A percentile compares a stretch with the other conserved stretches of the same genome.
Evolutionary conservation across 2,113 vertebrate genomes (phyloP).

Genomic region (Aegithalos caudatus): DNA sequence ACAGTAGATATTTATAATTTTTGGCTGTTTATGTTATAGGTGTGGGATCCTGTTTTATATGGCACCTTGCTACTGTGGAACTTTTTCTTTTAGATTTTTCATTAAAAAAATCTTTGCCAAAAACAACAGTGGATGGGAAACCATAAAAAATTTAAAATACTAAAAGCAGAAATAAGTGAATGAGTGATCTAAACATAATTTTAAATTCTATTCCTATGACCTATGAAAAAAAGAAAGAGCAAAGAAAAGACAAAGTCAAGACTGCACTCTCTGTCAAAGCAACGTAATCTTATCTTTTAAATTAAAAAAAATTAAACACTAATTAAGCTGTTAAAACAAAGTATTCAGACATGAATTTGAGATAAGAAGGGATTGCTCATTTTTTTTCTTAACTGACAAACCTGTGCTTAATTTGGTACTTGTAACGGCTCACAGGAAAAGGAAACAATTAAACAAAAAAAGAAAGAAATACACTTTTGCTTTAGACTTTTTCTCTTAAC

Average conservation of each 20-base stretch:
- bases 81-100: conserved; percentile 50
- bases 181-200: conserved; percentile 66
- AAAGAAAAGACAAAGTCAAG: conserved; percentile 7
- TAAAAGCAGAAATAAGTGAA: conserved; percentile 67
- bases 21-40: conserved; percentile 60
- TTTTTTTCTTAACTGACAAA: background rate
- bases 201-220: conserved; percentile 67
- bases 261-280: background rate
- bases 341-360: background rate
- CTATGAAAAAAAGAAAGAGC: conserved; percentile 9
- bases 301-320: conserved; percentile 2
- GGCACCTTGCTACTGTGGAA: conserved; percentile 68
- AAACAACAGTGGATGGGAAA: conserved; percentile 69
- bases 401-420: background rate
- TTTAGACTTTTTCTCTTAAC: background rate
- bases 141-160: conserved; percentile 69
- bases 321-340: conserved; percentile 20
- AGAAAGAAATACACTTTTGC: background rate
- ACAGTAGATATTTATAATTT: conserved; percentile 68
- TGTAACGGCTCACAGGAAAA: background rate
- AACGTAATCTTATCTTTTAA: background rate
- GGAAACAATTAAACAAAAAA: conserved; percentile 10
- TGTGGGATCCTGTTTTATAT: conserved; percentile 77
- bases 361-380: background rate
- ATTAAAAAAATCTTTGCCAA: conserved; percentile 62